Evolutionary conservation across 2,113 vertebrate genomes (phyloP).

Genomic region (Psephotus haematonotus): DNA sequence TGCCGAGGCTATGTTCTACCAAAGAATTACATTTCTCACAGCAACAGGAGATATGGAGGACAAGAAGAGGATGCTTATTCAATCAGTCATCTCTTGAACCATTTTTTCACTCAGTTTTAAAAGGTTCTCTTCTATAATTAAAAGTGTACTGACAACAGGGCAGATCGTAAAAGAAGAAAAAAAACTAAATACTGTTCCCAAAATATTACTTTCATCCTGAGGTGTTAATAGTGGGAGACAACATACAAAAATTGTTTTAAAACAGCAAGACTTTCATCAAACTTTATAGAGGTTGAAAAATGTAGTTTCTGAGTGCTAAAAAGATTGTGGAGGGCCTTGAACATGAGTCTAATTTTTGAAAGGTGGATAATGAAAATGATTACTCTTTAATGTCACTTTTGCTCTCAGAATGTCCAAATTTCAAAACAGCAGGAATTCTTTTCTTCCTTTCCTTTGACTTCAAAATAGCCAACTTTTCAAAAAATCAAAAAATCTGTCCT

Average conservation of each 20-base stretch:
- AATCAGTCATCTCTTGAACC: neutral
- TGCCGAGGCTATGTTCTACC: neutral
- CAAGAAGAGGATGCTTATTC: neutral
- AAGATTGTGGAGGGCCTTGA: neutral
- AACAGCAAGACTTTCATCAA: neutral
- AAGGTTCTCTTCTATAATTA: neutral
- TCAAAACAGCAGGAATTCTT: neutral
- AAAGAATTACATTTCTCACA: neutral
- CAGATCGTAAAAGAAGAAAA: neutral
- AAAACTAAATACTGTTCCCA: neutral
- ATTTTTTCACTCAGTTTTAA: neutral
- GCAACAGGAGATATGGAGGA: neutral
- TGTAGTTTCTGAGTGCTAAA: neutral
- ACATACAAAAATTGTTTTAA: neutral
- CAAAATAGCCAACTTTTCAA: neutral
- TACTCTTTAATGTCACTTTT: neutral
- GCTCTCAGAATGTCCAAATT: neutral
- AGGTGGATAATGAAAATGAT: neutral
- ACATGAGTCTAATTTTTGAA: neutral
- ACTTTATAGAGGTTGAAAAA: neutral
- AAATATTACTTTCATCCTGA: neutral
- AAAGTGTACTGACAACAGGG: neutral
- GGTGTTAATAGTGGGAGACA: neutral
- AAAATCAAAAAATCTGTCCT: neutral
- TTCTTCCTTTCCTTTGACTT: neutral